A percentile compares a stretch with the other conserved stretches of the same genome.
Conservation (phyloP, 2,797 vertebrate genomes). For the Mallotus villosus region DNA sequence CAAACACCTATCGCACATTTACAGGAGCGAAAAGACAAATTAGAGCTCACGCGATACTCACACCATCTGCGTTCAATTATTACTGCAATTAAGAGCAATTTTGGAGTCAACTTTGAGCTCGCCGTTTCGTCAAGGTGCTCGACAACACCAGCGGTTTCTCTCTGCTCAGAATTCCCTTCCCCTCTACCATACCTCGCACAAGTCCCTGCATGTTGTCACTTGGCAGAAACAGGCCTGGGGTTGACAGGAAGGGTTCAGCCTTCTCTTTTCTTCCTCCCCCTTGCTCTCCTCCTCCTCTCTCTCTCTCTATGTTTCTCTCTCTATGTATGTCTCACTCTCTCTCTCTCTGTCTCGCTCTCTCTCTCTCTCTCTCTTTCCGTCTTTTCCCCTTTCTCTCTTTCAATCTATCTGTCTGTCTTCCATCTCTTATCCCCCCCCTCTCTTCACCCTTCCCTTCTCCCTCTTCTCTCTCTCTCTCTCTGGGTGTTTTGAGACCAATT, state of each 20-base stretch:
- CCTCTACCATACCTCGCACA: constrained; percentile 43
- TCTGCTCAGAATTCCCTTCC: constrained; percentile 10
- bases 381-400: too few species aligned
- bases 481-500: constrained; percentile 13
- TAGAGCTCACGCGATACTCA: constrained; percentile 47
- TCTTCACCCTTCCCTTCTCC: background rate
- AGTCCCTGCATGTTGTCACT: constrained; percentile 41
- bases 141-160: constrained; percentile 19
- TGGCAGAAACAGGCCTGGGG: constrained; percentile 28
- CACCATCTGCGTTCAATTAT: constrained; percentile 39
- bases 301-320: too few species aligned
- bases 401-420: too few species aligned
- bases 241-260: constrained; percentile 24
- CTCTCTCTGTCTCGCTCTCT: too few species aligned
- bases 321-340: too few species aligned
- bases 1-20: background rate
- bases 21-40: constrained; percentile 18
- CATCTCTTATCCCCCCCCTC: too few species aligned
- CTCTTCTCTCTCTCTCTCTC: background rate
- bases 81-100: constrained; percentile 20
- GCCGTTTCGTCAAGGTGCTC: constrained; percentile 7
- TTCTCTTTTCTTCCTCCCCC: background rate
- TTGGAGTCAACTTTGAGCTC: constrained; percentile 15
- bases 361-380: too few species aligned
- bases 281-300: too few species aligned